phyloP scores from a whole-genome alignment of 2,888 invertebrate species.

The Tiliacea aurago region DNA sequence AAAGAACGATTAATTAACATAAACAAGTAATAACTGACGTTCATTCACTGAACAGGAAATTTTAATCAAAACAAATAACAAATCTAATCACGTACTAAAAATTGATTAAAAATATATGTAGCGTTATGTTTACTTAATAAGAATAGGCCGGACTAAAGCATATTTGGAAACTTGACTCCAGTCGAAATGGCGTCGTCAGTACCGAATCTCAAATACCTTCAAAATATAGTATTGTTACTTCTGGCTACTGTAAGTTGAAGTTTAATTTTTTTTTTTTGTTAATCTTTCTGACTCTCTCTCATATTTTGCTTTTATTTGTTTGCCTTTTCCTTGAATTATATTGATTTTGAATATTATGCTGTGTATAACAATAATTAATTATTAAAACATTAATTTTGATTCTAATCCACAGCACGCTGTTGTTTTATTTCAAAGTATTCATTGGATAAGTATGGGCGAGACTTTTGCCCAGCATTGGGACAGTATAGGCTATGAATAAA shows the following conservation, averaged over 20 bases:
- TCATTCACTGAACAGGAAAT: slow-evolving; percentile 42
- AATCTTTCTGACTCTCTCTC: neutral
- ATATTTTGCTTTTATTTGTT: too few relatives aligned
- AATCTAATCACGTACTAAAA: slow-evolving; percentile 33
- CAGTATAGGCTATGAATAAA: neutral
- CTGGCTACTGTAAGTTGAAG: slow-evolving; percentile 52
- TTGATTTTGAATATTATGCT: neutral
- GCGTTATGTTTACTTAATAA: slow-evolving; percentile 47
- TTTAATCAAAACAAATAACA: slow-evolving; percentile 47
- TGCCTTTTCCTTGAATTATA: neutral
- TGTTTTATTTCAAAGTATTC: neutral
- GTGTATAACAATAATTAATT: too few relatives aligned
- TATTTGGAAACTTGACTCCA: slow-evolving; percentile 46
- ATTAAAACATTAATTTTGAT: too few relatives aligned
- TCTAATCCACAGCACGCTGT: neutral
- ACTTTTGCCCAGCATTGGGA: neutral
- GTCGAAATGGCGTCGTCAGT: slow-evolving; percentile 49
- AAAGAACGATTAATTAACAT: slow-evolving; percentile 18
- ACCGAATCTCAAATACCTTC: slow-evolving; percentile 40
- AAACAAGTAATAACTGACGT: slow-evolving; percentile 33
- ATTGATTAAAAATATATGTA: slow-evolving; percentile 48
- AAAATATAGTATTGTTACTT: slow-evolving; percentile 42
- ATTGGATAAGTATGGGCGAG: neutral
- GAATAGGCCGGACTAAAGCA: slow-evolving; percentile 3
- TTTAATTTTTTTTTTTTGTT: neutral